Base-by-base conservation (phyloP, 2,888 invertebrate genomes). In the Eupithecia pulchellata region DNA sequence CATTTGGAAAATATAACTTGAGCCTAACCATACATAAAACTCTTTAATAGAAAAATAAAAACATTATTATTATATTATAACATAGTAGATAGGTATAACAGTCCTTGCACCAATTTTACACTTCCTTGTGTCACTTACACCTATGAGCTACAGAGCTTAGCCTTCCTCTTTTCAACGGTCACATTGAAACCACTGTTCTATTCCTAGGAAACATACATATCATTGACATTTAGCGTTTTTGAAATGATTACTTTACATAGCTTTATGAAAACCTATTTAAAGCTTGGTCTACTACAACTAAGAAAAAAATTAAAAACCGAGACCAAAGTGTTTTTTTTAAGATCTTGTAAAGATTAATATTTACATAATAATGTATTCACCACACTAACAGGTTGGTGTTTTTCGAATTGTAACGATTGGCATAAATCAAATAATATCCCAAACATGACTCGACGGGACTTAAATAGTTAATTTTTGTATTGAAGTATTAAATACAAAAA, bases 11-110 rank as follows among this genome's bases (percentile, higher is more conserved):
- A 52, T 52, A 52, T 20, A 20, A 52, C 20, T 52, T 25, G 52
- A 13, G 52, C 52, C 52, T 52, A 52, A 52, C 52, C 64, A 64
- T 68, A 62, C 29, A 60, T 60, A 52, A 52, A 52, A 25, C 52
- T 52, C 20, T 52, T 25, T 55, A 47, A 47, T 47, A 52, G 25
- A 52, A 52, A 52, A 52, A 52, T 52, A 52, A 61, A 61, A 61
- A 20, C 30, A 61, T 32, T 34, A 20, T 11, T 61, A 30, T 20
- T 32, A 32, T 20, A 29, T n/a, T 61, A 52, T 52, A 52, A 52
- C 25, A 25, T 52, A 25, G 47, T 42, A 42, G 20, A 52, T 52
- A 20, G 4, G 13, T 52, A 52, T 52, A 52, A 52, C 52, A 52
- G 52, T 25, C 25, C 52, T 5, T 13, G 52, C 52, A 52, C 52